phyloP scores from a whole-genome alignment of 2,888 invertebrate genomes.

The Ophion ventricosus region DNA sequence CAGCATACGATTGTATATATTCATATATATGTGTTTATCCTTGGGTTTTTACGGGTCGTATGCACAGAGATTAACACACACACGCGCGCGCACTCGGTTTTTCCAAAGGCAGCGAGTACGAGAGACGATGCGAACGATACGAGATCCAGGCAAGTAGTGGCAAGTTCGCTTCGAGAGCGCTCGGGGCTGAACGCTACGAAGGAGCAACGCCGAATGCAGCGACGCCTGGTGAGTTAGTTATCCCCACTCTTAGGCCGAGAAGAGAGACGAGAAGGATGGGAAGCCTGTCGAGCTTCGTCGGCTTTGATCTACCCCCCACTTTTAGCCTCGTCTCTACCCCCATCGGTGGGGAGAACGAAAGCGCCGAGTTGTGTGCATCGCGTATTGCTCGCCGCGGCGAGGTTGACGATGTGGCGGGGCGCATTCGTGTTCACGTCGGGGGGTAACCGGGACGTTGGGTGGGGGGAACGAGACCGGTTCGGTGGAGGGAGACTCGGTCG shows the following conservation, averaged over 20 bases:
- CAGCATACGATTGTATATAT: slow-evolving; percentile 22
- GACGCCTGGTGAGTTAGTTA: slow-evolving; percentile 69
- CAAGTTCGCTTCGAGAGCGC: slow-evolving; percentile 64
- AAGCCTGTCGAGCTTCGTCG: slow-evolving; percentile 57
- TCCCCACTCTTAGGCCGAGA: slow-evolving; percentile 74
- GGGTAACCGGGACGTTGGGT: slow-evolving; percentile 83
- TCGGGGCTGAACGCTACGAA: slow-evolving; percentile 68
- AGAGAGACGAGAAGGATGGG: slow-evolving; percentile 71
- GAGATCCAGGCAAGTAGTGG: slow-evolving; percentile 80
- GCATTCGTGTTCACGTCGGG: slow-evolving; percentile 84
- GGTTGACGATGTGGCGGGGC: slow-evolving; percentile 67
- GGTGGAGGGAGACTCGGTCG: slow-evolving; percentile 82
- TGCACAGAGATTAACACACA: slow-evolving; percentile 25
- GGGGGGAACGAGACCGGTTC: slow-evolving; percentile 84
- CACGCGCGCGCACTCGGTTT: slow-evolving; percentile 37
- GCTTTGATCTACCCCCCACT: slow-evolving; percentile 84
- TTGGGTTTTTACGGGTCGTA: background rate
- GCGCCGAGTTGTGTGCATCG: slow-evolving; percentile 63
- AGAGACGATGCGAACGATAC: slow-evolving; percentile 71
- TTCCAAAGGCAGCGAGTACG: slow-evolving; percentile 27
- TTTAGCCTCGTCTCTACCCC: slow-evolving; percentile 64
- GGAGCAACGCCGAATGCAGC: slow-evolving; percentile 70
- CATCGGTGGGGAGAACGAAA: slow-evolving; percentile 81
- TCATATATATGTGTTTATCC: slow-evolving; percentile 27
- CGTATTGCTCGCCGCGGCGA: slow-evolving; percentile 68